phyloP scores from a whole-genome alignment of 2,797 vertebrate genomes.

The Anniella stebbinsi region DNA sequence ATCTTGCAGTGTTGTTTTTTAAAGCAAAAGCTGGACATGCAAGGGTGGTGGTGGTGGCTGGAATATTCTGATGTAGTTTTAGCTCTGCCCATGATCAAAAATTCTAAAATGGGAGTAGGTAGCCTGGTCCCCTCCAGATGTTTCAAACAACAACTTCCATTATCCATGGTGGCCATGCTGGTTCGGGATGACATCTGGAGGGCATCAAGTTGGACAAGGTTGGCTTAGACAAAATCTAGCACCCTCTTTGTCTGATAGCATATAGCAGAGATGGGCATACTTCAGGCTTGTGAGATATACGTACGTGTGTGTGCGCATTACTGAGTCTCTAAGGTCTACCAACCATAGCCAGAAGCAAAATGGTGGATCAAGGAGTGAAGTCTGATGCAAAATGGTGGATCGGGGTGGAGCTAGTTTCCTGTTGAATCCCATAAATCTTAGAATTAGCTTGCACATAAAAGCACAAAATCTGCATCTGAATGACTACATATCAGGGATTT shows the following conservation, averaged over 20 bases:
- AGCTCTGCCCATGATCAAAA: too few species aligned
- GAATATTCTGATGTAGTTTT: too few species aligned
- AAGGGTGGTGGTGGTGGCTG: too few species aligned
- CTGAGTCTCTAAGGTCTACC: neutral
- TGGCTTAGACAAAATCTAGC: neutral
- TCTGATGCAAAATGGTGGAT: neutral
- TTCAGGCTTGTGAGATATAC: neutral
- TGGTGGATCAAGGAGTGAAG: neutral
- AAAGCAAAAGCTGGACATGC: too few species aligned
- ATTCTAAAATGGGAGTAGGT: too few species aligned
- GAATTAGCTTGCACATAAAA: neutral
- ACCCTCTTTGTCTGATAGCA: neutral
- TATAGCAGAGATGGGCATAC: neutral
- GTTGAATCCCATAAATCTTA: neutral
- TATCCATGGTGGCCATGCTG: too few species aligned
- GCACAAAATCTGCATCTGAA: neutral
- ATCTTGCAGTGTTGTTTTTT: too few species aligned
- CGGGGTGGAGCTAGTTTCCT: neutral
- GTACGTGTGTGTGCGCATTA: neutral
- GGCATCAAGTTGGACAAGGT: neutral
- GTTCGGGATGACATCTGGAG: too few species aligned
- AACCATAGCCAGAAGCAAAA: neutral
- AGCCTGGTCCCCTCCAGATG: too few species aligned
- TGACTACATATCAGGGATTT: neutral
- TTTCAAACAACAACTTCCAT: neutral